Percentiles rank a stretch among this genome's conserved stretches.
phyloP scores from a whole-genome alignment of 2,797 vertebrate genomes.

The Coluber constrictor region DNA sequence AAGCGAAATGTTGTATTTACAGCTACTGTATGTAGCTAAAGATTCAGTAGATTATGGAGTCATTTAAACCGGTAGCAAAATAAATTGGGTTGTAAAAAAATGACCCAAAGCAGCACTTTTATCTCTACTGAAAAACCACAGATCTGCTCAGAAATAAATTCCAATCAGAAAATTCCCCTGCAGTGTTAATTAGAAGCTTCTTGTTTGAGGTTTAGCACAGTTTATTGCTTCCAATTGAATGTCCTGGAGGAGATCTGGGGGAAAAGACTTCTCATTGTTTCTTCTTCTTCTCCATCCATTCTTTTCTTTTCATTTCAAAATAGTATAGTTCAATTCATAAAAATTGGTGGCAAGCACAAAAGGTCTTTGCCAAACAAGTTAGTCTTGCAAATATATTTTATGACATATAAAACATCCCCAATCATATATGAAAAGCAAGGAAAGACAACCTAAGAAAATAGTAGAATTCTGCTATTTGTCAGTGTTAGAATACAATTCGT shows the following conservation, averaged over 20 bases:
- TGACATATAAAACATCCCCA: background rate
- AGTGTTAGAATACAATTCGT: background rate
- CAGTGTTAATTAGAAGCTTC: background rate
- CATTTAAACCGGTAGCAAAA: too few species aligned
- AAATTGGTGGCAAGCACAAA: background rate
- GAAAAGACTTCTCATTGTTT: background rate
- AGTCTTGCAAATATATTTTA: background rate
- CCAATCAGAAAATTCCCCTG: background rate
- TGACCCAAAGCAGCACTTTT: background rate
- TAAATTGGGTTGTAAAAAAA: background rate
- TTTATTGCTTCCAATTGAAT: background rate
- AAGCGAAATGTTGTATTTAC: background rate
- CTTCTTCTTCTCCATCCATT: too few species aligned
- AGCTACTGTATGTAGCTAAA: background rate
- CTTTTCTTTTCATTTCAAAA: background rate
- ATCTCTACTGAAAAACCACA: background rate
- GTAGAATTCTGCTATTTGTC: background rate
- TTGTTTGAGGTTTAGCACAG: background rate
- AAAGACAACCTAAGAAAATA: background rate
- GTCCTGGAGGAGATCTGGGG: background rate
- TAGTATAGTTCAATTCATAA: background rate
- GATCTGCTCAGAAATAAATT: background rate
- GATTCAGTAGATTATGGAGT: background rate
- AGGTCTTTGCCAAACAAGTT: background rate
- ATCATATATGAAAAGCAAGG: background rate